Percentiles rank a stretch among this genome's conserved stretches.
phyloP scores from a whole-genome alignment of 2,888 invertebrate genomes.

The Apoderus coryli region DNA sequence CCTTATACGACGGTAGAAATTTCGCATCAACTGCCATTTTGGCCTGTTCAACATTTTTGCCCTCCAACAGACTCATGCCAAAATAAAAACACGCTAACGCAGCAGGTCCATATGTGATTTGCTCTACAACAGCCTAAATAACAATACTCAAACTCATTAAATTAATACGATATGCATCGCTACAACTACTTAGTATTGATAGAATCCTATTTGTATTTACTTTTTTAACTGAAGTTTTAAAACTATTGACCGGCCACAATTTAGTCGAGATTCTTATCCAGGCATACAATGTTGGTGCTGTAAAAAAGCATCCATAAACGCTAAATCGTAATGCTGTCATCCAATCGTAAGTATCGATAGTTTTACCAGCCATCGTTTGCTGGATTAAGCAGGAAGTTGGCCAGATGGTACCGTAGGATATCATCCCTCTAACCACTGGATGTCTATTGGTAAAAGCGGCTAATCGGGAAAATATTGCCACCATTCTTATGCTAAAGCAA shows the following conservation, averaged over 20 bases:
- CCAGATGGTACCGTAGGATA: constrained; percentile 58
- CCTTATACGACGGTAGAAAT: constrained; percentile 44
- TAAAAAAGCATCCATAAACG: constrained; percentile 65
- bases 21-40: constrained; percentile 37
- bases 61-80: constrained; percentile 43
- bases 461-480: constrained; percentile 35
- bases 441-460: constrained; percentile 33
- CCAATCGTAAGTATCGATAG: constrained; percentile 52
- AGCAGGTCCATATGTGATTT: constrained; percentile 44
- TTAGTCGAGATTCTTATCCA: constrained; percentile 65
- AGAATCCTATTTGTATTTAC: constrained; percentile 29
- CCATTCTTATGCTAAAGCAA: too few relatives aligned
- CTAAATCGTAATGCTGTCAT: constrained; percentile 56
- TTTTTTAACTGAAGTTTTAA: constrained; percentile 59
- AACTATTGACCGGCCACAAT: constrained; percentile 58
- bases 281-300: constrained; percentile 65
- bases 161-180: too few relatives aligned
- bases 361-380: constrained; percentile 52
- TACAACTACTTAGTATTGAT: too few relatives aligned
- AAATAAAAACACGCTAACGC: constrained; percentile 43
- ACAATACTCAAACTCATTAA: background rate
- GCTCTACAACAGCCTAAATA: constrained; percentile 38
- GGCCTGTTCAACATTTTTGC: constrained; percentile 35
- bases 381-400: constrained; percentile 58
- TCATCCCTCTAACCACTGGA: constrained; percentile 48